Evolutionary conservation across 2,888 invertebrate genomes (phyloP).

Genomic region (Caenorhabditis imperialis): DNA sequence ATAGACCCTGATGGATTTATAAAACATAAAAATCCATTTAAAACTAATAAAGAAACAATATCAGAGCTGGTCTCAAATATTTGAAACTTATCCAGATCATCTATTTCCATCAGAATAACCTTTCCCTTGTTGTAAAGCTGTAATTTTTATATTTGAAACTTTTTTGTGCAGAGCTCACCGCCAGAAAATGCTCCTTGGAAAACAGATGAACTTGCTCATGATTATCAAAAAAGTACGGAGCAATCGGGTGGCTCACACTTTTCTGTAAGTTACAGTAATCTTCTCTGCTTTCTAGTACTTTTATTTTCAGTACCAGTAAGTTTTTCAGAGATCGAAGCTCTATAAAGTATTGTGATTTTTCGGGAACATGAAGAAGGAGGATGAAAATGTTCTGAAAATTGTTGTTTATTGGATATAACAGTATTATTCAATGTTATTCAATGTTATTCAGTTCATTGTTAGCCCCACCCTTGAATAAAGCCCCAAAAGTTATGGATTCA

Average conservation of each 20-base stretch:
- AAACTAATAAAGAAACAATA: constrained; percentile 15
- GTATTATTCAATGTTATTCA: too few relatives aligned
- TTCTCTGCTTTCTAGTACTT: not conserved
- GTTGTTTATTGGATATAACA: too few relatives aligned
- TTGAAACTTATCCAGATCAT: constrained; percentile 15
- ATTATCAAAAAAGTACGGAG: not conserved
- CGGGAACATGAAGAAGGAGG: constrained; percentile 38
- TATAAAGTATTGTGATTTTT: constrained; percentile 38
- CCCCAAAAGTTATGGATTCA: too few relatives aligned
- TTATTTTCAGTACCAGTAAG: constrained; percentile 42
- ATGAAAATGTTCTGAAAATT: constrained; percentile 59
- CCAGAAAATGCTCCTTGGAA: constrained; percentile 37
- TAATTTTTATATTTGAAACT: not conserved
- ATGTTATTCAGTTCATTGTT: too few relatives aligned
- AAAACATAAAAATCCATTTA: constrained; percentile 9
- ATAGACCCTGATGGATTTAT: constrained; percentile 11
- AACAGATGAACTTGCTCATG: constrained; percentile 23
- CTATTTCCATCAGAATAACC: constrained; percentile 25
- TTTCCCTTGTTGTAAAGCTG: constrained; percentile 17
- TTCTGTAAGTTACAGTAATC: constrained; percentile 36
- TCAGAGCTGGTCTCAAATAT: not conserved
- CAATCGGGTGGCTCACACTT: constrained; percentile 30
- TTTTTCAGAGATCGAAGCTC: constrained; percentile 59
- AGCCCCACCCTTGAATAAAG: too few relatives aligned
- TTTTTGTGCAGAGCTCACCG: constrained; percentile 16